Base-by-base conservation (phyloP, 2,797 vertebrate genomes). In the Microcaecilia unicolor region DNA sequence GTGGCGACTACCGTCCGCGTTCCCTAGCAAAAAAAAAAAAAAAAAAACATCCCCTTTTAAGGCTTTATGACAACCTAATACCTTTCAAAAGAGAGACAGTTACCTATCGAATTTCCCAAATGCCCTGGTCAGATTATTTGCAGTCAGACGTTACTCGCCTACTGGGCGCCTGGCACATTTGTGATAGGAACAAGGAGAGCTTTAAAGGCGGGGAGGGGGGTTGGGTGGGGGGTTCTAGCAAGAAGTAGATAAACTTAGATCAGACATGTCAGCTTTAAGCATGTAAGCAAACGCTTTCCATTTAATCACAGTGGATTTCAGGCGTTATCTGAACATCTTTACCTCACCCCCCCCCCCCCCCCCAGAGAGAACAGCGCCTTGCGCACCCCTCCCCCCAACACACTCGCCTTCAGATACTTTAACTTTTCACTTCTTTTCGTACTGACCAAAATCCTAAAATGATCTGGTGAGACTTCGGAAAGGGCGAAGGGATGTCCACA, bases 81-180 rank as follows among this genome's bases (percentile, higher is more conserved):
- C 28, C 36, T 57, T 61, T 53, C 42, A 57, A 62, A 59, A 51
- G 43, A 15, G 26, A 31, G 40, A 11, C 4, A 26, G 48, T 17
- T 45, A 37, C 34, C 30, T 31, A 44, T 39, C 33, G 24, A 8
- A 11, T 48, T 63, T 50, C 35, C 39, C 7, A 48, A 20, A 15
- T n/a, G 31, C 42, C 5, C 36, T 21, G 37, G 4, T 14, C 8
- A 29, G 21, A n/a, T 37, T 33, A 25, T 55, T 47, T 34, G 44
- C 44, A 24, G 43, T 41, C 34, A 67, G 58, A 59, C 48, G 48
- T 2, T 41, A 36, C 50, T 55, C 61, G 72, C 52, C 74, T 61
- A 25, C 2, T 8, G 67, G 74, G 63, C 70, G 66, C 72, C 70
- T 71, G 64, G 41, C 72, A 60, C 36, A 15, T 57, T 51, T 48